Percentiles rank a stretch among this genome's conserved stretches.
phyloP scores from a whole-genome alignment of 2,113 vertebrate genomes.

The Neomonachus schauinslandi region DNA sequence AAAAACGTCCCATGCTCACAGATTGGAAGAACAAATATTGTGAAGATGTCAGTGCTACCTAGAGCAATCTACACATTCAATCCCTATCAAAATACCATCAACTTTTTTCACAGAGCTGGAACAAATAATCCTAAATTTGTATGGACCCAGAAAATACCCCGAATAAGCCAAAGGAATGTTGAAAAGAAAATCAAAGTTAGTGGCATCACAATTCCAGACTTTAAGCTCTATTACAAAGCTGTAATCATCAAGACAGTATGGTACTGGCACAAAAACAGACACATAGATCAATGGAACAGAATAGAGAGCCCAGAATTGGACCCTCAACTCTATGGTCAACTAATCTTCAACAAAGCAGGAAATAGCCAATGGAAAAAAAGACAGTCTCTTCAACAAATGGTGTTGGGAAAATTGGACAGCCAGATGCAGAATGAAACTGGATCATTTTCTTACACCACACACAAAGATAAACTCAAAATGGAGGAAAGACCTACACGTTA shows the following conservation, averaged over 20 bases:
- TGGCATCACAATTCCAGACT: background rate
- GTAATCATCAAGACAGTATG: background rate
- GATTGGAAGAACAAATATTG: too few relatives aligned
- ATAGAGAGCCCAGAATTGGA: background rate
- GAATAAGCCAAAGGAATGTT: background rate
- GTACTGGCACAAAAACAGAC: background rate
- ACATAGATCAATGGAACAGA: background rate
- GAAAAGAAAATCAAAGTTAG: background rate
- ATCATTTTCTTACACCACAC: background rate
- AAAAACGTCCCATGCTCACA: too few relatives aligned
- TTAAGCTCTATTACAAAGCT: background rate
- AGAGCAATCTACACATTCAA: too few relatives aligned
- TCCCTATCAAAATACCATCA: too few relatives aligned
- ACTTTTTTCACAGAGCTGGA: background rate
- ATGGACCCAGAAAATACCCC: background rate
- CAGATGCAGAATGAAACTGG: background rate
- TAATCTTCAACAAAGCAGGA: background rate
- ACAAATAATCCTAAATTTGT: background rate
- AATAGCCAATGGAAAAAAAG: background rate
- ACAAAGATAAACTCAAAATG: background rate
- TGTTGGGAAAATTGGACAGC: background rate
- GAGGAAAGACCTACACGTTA: background rate
- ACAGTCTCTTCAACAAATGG: background rate
- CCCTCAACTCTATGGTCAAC: background rate
- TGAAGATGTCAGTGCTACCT: too few relatives aligned